Evolutionary conservation across 2,888 invertebrate species (phyloP).

Genomic region (Incurvaria masculella): DNA sequence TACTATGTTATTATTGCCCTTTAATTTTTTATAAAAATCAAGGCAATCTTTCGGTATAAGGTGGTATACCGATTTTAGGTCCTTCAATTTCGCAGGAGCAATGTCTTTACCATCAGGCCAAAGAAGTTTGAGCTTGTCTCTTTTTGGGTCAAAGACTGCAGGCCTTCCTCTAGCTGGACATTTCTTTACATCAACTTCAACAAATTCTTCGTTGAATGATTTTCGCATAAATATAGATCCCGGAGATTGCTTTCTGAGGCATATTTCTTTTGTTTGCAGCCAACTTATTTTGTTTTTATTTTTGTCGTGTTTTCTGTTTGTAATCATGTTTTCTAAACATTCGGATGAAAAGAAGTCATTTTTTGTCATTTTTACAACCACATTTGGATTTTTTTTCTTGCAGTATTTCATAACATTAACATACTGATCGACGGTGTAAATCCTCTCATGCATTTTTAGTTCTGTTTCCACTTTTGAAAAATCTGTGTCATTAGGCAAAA

Average conservation of each 20-base stretch:
- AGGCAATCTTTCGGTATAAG: slow-evolving; percentile 12
- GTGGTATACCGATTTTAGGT: slow-evolving; percentile 11
- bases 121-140: slow-evolving; percentile 8
- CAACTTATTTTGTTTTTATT: slow-evolving; percentile 8
- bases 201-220: no score
- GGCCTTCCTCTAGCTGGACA: no score
- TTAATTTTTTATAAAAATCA: slow-evolving; percentile 9
- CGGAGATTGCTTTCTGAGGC: slow-evolving; percentile 3
- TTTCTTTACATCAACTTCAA: no score
- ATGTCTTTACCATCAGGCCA: slow-evolving; percentile 16
- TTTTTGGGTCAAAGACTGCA: no score
- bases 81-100: slow-evolving; percentile 13
- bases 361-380: slow-evolving; percentile 8
- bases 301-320: slow-evolving; percentile 2
- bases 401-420: slow-evolving; percentile 9
- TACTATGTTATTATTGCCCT: slow-evolving; percentile 3
- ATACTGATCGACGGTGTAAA: slow-evolving; percentile 13
- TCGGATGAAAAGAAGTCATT: slow-evolving; percentile 6
- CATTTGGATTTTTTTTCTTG: slow-evolving; percentile 8
- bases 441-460: slow-evolving; percentile 8
- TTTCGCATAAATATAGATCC: no score
- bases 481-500: slow-evolving; percentile 13
- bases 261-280: slow-evolving; percentile 12
- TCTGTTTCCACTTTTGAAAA: slow-evolving; percentile 11
- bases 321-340: slow-evolving; percentile 4